phyloP scores from a whole-genome alignment of 2,888 invertebrate species.

The Leucozona laternaria region DNA sequence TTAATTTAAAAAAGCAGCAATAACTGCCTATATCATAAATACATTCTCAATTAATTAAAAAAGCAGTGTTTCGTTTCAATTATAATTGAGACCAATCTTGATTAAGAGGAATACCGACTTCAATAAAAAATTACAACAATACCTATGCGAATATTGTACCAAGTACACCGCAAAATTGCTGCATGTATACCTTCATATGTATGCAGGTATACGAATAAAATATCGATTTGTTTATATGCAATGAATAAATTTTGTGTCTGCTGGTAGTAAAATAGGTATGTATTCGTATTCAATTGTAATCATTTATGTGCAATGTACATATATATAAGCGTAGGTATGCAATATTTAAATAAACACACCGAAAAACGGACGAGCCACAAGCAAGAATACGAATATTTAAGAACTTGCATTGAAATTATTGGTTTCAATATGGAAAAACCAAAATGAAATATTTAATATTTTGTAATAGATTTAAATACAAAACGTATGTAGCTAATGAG shows the following conservation, averaged over 20 bases:
- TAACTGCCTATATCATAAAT: no score
- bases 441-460: no score
- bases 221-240: not conserved
- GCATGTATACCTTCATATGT: not conserved
- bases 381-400: no score
- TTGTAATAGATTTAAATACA: no score
- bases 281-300: constrained; percentile 19
- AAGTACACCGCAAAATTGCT: not conserved
- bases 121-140: not conserved
- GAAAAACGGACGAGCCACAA: not conserved
- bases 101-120: constrained; percentile 14
- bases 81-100: constrained; percentile 1
- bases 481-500: no score
- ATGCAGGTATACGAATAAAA: not conserved
- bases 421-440: no score
- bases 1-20: no score
- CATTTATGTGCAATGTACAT: not conserved
- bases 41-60: not conserved
- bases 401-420: no score
- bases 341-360: not conserved
- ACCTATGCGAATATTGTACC: not conserved
- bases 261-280: constrained; percentile 27
- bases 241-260: not conserved
- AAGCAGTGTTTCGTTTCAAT: not conserved
- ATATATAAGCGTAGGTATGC: not conserved